Percentiles rank a stretch among this genome's conserved stretches.
phyloP scores from a whole-genome alignment of 2,888 invertebrate genomes.

The Linyphia triangularis region DNA sequence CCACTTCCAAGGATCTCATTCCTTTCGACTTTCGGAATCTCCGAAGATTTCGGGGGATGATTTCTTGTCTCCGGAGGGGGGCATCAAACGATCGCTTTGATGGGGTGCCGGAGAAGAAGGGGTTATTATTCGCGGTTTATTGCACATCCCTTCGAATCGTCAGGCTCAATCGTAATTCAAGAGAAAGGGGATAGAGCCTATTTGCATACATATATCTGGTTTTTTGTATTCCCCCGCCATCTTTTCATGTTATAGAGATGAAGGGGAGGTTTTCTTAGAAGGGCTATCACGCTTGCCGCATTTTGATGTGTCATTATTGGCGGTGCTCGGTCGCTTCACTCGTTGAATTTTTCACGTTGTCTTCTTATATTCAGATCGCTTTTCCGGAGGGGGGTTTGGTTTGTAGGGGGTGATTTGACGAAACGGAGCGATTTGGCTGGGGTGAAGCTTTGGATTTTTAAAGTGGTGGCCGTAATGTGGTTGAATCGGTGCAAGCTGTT shows the following conservation, averaged over 20 bases:
- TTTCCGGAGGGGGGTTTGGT: background rate
- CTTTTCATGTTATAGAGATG: conserved; percentile 34
- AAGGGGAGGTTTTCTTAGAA: conserved; percentile 40
- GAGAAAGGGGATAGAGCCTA: conserved; percentile 54
- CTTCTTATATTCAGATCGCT: conserved; percentile 6
- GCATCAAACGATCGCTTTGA: conserved; percentile 9
- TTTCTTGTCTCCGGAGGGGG: background rate
- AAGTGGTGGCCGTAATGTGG: background rate
- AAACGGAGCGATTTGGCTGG: background rate
- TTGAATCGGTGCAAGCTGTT: background rate
- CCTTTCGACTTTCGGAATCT: conserved; percentile 2
- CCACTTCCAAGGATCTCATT: conserved; percentile 30
- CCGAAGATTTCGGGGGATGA: conserved; percentile 35
- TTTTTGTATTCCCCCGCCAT: conserved; percentile 25
- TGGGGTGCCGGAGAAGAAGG: conserved; percentile 31
- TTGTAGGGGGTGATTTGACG: background rate
- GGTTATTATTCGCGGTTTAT: conserved; percentile 72
- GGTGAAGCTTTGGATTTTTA: background rate
- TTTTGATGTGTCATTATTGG: conserved; percentile 74
- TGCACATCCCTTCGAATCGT: conserved; percentile 57
- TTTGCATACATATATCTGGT: conserved; percentile 74
- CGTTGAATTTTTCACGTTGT: conserved; percentile 56
- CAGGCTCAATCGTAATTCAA: conserved; percentile 67
- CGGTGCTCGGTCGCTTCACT: conserved; percentile 8
- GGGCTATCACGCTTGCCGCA: conserved; percentile 63